Evolutionary conservation across 1,140 invertebrate species (phyloP), one percentile per base, ranked within the genome.

Genomic region (Dinothrombium tinctorium): DNA sequence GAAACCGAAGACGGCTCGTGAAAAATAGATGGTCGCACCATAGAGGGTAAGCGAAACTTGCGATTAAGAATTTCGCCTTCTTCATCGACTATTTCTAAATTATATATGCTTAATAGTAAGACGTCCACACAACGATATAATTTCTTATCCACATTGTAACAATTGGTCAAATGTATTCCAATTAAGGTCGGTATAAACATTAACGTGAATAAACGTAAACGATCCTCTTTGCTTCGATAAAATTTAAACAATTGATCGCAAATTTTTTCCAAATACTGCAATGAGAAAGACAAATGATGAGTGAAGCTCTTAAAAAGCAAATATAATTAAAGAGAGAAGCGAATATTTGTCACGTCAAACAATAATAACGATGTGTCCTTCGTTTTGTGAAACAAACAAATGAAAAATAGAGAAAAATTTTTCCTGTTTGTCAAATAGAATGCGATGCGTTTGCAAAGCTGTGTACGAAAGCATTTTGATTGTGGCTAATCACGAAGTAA

Each of bases 61-160:
- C 20, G 17, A 20, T 36, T 36, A 36, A 12, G n/a, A 21, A 19
- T 22, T n/a, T 22, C 12, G 7, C 33, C 33, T 22, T 36, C 33
- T 20, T 36, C 33, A 20, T 20, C 23, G 21, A 22, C 1, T 2
- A 36, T 36, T 20, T 36, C 33, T 11, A 20, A 12, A 36, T 36
- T 36, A 22, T 36, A 36, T 15, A 36, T 20, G 8, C 17, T 22
- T 7, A 36, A 20, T 2, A 36, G 33, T 3, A 36, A 9, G 2
- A 22, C 23, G 14, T 36, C 33, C 8, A 36, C 33, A 36, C 33
- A 36, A 15, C 20, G 33, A 36, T 19, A 36, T n/a, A n/a, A n/a
- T 36, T 21, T 19, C 7, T 22, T 19, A 22, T 22, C 19, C 12
- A 36, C 33, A n/a, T 36, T 36, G 7, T 22, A 12, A 21, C 33